phyloP scores from a whole-genome alignment of 2,113 vertebrate genomes.

The Dryoscopus gambensis region DNA sequence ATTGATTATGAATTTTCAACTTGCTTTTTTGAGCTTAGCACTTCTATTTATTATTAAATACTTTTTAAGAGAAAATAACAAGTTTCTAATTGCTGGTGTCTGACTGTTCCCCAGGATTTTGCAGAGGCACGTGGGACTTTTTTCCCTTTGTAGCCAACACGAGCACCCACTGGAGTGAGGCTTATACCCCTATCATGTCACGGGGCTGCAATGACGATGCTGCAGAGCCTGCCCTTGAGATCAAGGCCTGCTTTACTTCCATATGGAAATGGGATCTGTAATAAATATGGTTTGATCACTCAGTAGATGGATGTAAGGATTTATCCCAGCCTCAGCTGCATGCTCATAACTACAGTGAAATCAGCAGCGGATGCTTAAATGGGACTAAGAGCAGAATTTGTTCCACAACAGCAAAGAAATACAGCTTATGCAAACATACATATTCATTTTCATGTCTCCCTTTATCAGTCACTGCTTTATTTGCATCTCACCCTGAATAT shows the following conservation, averaged over 20 bases:
- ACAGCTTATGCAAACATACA: not conserved
- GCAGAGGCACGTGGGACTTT: not conserved
- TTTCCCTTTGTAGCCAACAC: not conserved
- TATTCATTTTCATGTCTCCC: not conserved
- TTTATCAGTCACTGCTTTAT: not conserved
- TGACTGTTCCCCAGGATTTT: not conserved
- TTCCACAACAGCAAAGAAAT: not conserved
- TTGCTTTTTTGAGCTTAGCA: constrained; percentile 30
- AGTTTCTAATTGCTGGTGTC: not conserved
- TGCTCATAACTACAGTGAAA: not conserved
- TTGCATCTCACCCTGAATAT: not conserved
- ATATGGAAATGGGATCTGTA: not conserved
- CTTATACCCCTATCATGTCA: not conserved
- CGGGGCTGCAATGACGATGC: accelerated
- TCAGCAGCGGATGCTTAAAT: not conserved
- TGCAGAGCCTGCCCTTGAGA: not conserved
- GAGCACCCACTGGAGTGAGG: not conserved
- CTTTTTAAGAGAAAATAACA: constrained; percentile 42
- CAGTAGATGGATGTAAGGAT: not conserved
- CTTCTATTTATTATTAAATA: constrained; percentile 53
- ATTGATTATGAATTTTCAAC: constrained; percentile 63
- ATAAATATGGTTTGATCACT: not conserved
- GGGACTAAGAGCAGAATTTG: not conserved
- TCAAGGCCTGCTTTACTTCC: not conserved
- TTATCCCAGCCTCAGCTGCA: not conserved